These are phyloP conservation scores for Drosophila barbarae DNA, from an alignment of 2,888 invertebrate species.

Conservation along the genomic window DNA sequence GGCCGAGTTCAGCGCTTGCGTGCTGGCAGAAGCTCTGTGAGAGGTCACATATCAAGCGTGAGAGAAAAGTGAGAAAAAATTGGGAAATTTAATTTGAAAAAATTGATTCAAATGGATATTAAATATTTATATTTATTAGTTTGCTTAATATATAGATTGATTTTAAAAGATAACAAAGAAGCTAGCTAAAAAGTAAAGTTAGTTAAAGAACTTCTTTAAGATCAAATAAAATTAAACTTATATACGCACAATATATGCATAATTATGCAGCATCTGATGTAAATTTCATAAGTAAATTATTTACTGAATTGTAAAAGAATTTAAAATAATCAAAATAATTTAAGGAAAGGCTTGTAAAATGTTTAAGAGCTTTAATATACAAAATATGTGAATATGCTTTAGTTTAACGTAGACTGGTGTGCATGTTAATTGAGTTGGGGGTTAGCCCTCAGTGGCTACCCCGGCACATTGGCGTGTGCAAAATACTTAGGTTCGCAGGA, in stretches of 20 bases:
- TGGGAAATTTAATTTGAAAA: not conserved
- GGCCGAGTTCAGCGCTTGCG: conserved; percentile 70
- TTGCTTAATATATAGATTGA: not conserved
- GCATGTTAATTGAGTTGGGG: conserved; percentile 17
- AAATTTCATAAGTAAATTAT: not conserved
- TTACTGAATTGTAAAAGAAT: not conserved
- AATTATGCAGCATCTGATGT: not conserved
- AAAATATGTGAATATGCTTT: conserved; percentile 4
- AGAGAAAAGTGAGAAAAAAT: conserved; percentile 20
- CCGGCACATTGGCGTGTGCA: conserved; percentile 48
- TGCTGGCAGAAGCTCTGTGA: conserved; percentile 77
- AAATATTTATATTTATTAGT: not conserved
- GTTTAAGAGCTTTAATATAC: not conserved
- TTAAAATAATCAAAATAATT: not conserved
- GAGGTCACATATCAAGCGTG: conserved; percentile 33
- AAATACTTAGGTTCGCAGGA: conserved; percentile 34
- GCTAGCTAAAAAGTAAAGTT: not conserved
- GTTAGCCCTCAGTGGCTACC: conserved; percentile 3
- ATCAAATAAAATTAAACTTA: not conserved
- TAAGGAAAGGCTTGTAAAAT: not conserved
- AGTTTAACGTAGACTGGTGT: conserved; percentile 1
- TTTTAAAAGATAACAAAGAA: not conserved
- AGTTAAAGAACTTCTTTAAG: not conserved
- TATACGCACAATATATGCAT: not conserved
- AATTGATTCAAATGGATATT: not conserved